Evolutionary conservation across 2,888 invertebrate genomes (phyloP).

Genomic region (Nipponacmea schrenckii): DNA sequence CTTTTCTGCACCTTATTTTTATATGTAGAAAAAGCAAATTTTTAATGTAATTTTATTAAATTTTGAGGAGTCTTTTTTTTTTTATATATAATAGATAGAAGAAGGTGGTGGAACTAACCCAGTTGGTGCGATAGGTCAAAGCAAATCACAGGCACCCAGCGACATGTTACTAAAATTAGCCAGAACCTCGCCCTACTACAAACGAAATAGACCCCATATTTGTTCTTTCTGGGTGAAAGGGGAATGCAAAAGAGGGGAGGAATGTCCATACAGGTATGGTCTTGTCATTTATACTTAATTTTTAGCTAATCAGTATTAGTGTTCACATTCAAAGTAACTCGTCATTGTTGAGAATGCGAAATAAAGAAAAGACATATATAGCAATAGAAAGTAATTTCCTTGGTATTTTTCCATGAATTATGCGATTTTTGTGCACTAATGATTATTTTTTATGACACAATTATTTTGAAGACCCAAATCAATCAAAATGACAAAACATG

Average conservation of each 20-base stretch:
- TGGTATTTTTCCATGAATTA: too few relatives aligned
- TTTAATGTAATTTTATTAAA: too few relatives aligned
- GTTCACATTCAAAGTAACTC: too few relatives aligned
- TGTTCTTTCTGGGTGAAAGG: slow-evolving; percentile 99
- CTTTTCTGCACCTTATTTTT: too few relatives aligned
- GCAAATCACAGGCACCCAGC: slow-evolving; percentile 77
- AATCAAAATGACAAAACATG: too few relatives aligned
- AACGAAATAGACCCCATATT: slow-evolving; percentile 92
- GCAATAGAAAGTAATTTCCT: too few relatives aligned
- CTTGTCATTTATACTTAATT: neutral
- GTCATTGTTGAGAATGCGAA: too few relatives aligned
- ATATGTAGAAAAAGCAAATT: too few relatives aligned
- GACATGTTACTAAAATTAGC: slow-evolving; percentile 89
- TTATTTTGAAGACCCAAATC: too few relatives aligned
- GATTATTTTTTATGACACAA: too few relatives aligned
- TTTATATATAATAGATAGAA: slow-evolving; percentile 60
- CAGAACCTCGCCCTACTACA: slow-evolving; percentile 93
- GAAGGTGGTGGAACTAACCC: slow-evolving; percentile 69
- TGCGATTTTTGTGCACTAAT: too few relatives aligned
- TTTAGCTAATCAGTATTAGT: neutral
- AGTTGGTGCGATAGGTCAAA: slow-evolving; percentile 69
- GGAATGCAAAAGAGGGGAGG: slow-evolving; percentile 94
- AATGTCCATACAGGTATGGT: slow-evolving; percentile 84
- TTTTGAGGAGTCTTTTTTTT: neutral
- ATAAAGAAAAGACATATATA: too few relatives aligned